Evolutionary conservation across 1,140 invertebrate genomes (phyloP), one percentile per base, ranked within the genome.

Genomic region (Drosophila lowei): DNA sequence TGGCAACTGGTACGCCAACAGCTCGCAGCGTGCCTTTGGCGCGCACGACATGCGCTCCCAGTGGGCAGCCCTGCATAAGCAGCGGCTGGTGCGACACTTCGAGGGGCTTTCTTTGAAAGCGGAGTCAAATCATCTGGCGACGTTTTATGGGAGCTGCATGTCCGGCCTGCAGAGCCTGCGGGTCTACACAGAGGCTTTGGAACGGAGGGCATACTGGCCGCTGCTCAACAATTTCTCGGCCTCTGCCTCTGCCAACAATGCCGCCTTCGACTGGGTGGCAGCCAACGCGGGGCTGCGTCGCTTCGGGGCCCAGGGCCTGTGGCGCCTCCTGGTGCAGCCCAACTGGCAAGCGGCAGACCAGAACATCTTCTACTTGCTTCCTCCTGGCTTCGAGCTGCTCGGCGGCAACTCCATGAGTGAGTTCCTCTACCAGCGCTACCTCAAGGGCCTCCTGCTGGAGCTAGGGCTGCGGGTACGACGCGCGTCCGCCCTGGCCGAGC

Each of bases 321-420:
- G 86, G 77, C 67, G 79, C 0, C 56, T 88, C 0, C 2, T 75
- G 0, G 70, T 90, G 0, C 77, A 88, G 42, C 42, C 79, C 21
- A 90, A 90, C 7, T 90, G 89, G 89, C 89, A 90, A 63, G 68
- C 67, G 7, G 68, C 72, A 0, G 89, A 90, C 5, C 85, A 90
- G 42, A 55, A 41, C 0, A 68, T 90, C 23, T 78, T 90, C 52
- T 90, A 90, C 28, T 7, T 90, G 6, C 57, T 86, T n/a, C 30
- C 85, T 13, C 89, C 89, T 0, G 61, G 30, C 0, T 90, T 90
- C 7, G 67, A 78, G 6, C 59, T 67, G 5, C 28, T 86, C 2
- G 73, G 74, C 13, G 5, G 8, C 2, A 49, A 61, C n/a, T 66
- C 70, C 0, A 47, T 77, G 15, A 55, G 50, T 0, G 83, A 71